These are phyloP conservation scores for Chionodraco myersi DNA, from an alignment of 2,113 vertebrate species.

Conservation along the genomic window DNA sequence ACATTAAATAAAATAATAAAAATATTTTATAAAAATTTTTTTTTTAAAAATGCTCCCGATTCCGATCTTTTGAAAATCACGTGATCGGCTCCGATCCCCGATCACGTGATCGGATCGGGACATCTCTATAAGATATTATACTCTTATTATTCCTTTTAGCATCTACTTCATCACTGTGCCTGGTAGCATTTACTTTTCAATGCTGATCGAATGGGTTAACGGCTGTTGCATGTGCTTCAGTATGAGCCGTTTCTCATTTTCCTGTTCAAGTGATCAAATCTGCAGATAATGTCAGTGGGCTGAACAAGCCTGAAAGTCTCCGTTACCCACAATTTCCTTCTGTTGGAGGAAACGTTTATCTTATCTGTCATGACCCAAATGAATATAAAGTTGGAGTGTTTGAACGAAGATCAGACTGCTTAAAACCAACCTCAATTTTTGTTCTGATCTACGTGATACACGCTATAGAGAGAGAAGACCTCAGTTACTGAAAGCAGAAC, in stretches of 20 bases:
- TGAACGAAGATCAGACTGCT: constrained; percentile 24
- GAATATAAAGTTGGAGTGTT: constrained; percentile 11
- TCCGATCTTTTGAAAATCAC: too few species aligned
- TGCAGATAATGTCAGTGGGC: constrained; percentile 46
- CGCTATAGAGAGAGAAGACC: neutral
- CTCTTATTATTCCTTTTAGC: neutral
- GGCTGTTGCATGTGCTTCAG: constrained; percentile 34
- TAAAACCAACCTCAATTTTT: neutral
- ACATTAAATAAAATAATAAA: too few species aligned
- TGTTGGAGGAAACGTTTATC: constrained; percentile 33
- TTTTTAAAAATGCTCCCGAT: too few species aligned
- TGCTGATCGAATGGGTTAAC: constrained; percentile 1
- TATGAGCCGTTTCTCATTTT: constrained; percentile 28
- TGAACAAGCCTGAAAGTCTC: constrained; percentile 47
- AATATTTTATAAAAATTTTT: too few species aligned
- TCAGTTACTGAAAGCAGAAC: neutral
- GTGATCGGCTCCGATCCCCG: too few species aligned
- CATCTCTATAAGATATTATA: neutral
- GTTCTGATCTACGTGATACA: constrained; percentile 9
- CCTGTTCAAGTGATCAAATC: constrained; percentile 43
- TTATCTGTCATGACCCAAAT: constrained; percentile 52
- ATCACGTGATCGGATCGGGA: too few species aligned
- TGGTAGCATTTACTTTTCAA: neutral
- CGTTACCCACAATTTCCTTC: constrained; percentile 55
- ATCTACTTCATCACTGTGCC: neutral